Percentiles rank a stretch among this genome's conserved stretches.
These are phyloP conservation scores for Branchinecta sandiegonensis DNA, from an alignment of 2,888 invertebrate genomes.

Conservation along the genomic window DNA sequence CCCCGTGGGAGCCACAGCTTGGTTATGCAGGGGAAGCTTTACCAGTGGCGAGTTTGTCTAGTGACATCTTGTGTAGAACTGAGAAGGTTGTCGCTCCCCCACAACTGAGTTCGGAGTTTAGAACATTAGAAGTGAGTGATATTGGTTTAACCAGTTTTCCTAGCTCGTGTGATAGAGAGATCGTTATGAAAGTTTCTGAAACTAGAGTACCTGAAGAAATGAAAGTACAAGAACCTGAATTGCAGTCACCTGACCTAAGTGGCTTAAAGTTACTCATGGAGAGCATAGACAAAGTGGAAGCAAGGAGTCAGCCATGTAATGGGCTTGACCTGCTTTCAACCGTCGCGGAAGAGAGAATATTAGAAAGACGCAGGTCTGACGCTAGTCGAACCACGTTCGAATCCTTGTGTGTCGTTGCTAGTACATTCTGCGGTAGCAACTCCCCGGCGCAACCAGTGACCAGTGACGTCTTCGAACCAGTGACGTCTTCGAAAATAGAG, in stretches of 20 bases:
- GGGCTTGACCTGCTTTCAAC: constrained; percentile 6
- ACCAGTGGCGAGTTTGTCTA: constrained; percentile 1
- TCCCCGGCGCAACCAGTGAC: background rate
- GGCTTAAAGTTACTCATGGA: constrained; percentile 12
- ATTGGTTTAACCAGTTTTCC: constrained; percentile 1
- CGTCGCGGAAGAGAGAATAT: background rate
- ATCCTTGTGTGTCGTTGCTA: constrained; percentile 1
- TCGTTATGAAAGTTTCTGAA: background rate
- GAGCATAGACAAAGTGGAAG: constrained; percentile 10
- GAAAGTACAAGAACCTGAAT: constrained; percentile 14
- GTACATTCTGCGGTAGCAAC: background rate
- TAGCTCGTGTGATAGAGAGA: background rate
- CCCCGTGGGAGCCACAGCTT: background rate
- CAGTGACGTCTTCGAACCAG: too few species aligned
- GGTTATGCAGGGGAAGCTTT: background rate
- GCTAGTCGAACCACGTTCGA: constrained; percentile 18
- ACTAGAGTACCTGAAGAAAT: background rate
- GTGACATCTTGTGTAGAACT: background rate
- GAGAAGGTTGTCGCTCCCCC: too few species aligned
- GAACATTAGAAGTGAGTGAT: constrained; percentile 10
- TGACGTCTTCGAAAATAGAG: background rate
- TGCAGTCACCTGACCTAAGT: constrained; percentile 8
- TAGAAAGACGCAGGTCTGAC: background rate
- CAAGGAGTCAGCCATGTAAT: background rate
- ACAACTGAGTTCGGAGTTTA: background rate